Conservation (phyloP, 2,113 vertebrate genomes). For the Cheilinus undulatus region DNA sequence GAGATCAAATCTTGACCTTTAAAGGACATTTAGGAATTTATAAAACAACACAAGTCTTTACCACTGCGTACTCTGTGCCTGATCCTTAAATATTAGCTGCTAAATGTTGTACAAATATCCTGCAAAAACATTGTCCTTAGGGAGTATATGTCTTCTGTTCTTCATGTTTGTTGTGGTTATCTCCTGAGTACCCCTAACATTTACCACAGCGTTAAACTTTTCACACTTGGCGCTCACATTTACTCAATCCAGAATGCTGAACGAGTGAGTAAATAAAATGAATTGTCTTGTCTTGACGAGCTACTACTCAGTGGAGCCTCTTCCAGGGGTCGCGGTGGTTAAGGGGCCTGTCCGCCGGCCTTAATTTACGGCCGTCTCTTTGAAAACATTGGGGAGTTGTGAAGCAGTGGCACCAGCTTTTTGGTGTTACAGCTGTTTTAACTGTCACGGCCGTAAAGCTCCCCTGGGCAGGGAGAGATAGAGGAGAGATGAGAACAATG, state of each 20-base stretch:
- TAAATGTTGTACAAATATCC: neutral
- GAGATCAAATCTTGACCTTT: too few species aligned
- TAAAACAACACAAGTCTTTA: too few species aligned
- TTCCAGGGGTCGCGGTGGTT: slow-evolving; percentile 61
- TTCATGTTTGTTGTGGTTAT: slow-evolving; percentile 25
- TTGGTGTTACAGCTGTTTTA: slow-evolving; percentile 79
- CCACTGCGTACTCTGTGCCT: too few species aligned
- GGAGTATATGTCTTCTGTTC: slow-evolving; percentile 2
- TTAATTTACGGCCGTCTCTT: slow-evolving; percentile 73
- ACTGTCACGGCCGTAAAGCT: slow-evolving; percentile 80
- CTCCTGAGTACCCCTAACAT: slow-evolving; percentile 36
- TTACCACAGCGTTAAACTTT: slow-evolving; percentile 49
- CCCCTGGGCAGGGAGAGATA: slow-evolving; percentile 63
- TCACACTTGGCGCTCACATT: slow-evolving; percentile 49
- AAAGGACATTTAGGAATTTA: too few species aligned
- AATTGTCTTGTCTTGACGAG: slow-evolving; percentile 48
- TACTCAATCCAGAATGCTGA: slow-evolving; percentile 37
- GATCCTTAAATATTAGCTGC: neutral
- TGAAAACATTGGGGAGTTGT: slow-evolving; percentile 70
- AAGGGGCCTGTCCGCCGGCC: slow-evolving; percentile 53
- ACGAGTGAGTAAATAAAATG: slow-evolving; percentile 64
- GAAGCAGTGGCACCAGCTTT: slow-evolving; percentile 65
- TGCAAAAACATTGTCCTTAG: slow-evolving; percentile 8
- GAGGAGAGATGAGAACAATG: slow-evolving; percentile 61
- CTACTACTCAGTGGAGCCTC: slow-evolving; percentile 47